Evolutionary conservation across 2,888 invertebrate species (phyloP), one percentile per base, ranked within the genome.

Genomic region (Rhopalosiphum nymphaeae): DNA sequence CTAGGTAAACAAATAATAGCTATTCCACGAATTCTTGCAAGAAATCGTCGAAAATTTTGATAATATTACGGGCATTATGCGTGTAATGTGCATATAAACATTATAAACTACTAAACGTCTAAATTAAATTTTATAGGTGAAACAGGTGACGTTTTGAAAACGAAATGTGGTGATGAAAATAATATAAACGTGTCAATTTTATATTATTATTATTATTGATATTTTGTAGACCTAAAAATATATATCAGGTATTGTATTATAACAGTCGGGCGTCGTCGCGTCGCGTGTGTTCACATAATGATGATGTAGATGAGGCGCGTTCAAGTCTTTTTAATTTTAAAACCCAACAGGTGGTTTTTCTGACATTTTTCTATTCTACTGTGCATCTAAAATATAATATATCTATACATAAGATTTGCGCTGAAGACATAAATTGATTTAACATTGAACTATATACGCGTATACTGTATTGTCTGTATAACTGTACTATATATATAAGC

Each of bases 301-400:
- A 29, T 49, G 1, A 87, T 53, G 36, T 3, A n/a, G 25, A n/a
- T 26, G 25, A 36, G 61, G 46, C 46, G 67, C 90, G 49, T 90
- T 90, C 46, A 90, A 90, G 90, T 67, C 90, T 67, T 67, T 90
- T n/a, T 49, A 61, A 89, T 90, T 90, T 90, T 25, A 61, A 90
- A 67, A 90, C 36, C 36, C 42, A 42, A 89, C 90, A 67, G 67
- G 46, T 90, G 61, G 67, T 57, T 88, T 89, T 42, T 36, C 57
- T 57, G 29, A 57, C 42, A 56, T 89, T 26, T 78, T 46, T 46
- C 44, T 46, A 46, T 46, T 46, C 78, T 78, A 29, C 29, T 44
- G 57, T 57, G 57, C 29, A 44, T 57, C 25, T 16, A 57, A 57
- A 44, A 89, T 57, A 36, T 89, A 57, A 89, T 57, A 29, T 10